Evolutionary conservation across 2,113 vertebrate genomes (phyloP).

Genomic region (Ploceus nigricollis): DNA sequence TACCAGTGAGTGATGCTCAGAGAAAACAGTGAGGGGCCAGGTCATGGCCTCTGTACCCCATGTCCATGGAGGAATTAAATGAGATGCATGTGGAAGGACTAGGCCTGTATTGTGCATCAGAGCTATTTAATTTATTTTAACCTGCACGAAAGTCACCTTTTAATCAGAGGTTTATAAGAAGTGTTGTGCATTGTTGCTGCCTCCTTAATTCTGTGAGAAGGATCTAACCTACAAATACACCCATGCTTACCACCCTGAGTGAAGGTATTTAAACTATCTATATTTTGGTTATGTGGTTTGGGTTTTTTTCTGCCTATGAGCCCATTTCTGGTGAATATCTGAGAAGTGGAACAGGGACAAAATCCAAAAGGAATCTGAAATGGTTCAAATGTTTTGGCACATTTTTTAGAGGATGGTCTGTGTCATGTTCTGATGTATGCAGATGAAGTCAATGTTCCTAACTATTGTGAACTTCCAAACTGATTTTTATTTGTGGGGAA

Average conservation of each 20-base stretch:
- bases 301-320: accelerated
- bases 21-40: neutral
- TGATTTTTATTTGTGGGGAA: neutral
- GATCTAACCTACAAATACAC: neutral
- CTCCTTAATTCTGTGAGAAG: neutral
- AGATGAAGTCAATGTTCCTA: neutral
- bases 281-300: neutral
- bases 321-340: neutral
- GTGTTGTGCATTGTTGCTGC: neutral
- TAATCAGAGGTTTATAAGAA: neutral
- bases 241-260: neutral
- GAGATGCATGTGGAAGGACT: neutral
- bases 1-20: neutral
- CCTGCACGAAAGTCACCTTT: neutral
- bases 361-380: neutral
- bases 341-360: neutral
- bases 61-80: accelerated
- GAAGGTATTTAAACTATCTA: neutral
- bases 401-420: neutral
- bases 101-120: neutral
- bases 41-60: accelerated
- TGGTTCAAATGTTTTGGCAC: neutral
- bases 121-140: neutral
- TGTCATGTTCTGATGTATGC: neutral
- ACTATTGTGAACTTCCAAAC: neutral